phyloP scores from a whole-genome alignment of 1,140 invertebrate species.

The Zaprionus tsacasi region DNA sequence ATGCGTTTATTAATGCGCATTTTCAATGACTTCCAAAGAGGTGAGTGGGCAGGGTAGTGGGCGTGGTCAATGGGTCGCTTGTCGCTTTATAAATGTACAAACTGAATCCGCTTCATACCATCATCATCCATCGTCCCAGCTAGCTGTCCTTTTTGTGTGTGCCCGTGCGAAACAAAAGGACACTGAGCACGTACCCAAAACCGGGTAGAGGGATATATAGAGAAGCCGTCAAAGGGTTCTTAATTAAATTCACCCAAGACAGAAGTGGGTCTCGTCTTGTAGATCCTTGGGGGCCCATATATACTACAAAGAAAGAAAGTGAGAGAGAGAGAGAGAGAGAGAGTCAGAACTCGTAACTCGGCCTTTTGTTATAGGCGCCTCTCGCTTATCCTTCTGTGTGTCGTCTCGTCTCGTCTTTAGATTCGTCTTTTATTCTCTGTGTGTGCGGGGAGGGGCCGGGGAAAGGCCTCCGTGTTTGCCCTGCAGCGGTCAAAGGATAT shows the following conservation, averaged over 20 bases:
- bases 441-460: background rate
- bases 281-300: background rate
- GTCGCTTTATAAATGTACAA: constrained; percentile 33
- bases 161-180: constrained; percentile 50
- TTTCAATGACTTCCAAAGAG: constrained; percentile 42
- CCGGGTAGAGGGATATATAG: constrained; percentile 14
- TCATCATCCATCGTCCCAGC: constrained; percentile 37
- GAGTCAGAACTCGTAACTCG: constrained; percentile 39
- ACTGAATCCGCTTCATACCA: constrained; percentile 1
- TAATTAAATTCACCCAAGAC: constrained; percentile 77
- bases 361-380: constrained; percentile 46
- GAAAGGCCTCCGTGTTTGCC: constrained; percentile 62
- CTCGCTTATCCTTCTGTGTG: constrained; percentile 34
- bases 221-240: constrained; percentile 72
- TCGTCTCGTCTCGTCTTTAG: constrained; percentile 19
- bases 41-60: no score
- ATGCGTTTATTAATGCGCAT: constrained; percentile 51
- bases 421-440: constrained; percentile 40
- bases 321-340: no score
- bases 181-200: background rate
- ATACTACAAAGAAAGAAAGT: background rate
- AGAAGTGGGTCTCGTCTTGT: constrained; percentile 38
- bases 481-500: constrained; percentile 69
- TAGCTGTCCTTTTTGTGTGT: constrained; percentile 67
- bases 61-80: constrained; percentile 6